Conservation (phyloP, 1,140 invertebrate genomes). For the Pentalonia nigronervosa region DNA sequence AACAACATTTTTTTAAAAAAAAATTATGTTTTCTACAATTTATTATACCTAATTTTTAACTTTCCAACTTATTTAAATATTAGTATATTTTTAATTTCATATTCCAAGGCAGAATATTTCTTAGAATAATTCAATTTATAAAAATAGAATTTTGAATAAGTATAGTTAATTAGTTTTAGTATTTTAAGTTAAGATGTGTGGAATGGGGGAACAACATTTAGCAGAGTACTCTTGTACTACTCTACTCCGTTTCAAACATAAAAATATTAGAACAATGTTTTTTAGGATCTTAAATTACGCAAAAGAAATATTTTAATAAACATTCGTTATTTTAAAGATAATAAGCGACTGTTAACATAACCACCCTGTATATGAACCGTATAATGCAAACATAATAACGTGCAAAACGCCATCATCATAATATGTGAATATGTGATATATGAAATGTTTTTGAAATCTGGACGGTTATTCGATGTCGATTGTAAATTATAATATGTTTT, state of each 20-base stretch:
- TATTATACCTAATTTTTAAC: no score
- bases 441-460: neutral
- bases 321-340: neutral
- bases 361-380: neutral
- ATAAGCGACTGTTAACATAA: neutral
- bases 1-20: no score
- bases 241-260: neutral
- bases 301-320: neutral
- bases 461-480: neutral
- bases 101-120: no score
- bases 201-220: no score
- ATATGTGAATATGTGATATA: neutral
- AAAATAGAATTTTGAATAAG: no score
- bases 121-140: no score
- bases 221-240: no score
- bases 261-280: neutral
- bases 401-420: neutral
- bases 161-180: no score
- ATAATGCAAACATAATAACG: neutral
- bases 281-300: neutral
- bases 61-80: no score
- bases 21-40: no score
- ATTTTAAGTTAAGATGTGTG: neutral
- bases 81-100: no score
- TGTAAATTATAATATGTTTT: constrained; percentile 8